A percentile compares a stretch with the other conserved stretches of the same genome.
Conservation (phyloP, 2,888 invertebrate species). For the Limnephilus lunatus region DNA sequence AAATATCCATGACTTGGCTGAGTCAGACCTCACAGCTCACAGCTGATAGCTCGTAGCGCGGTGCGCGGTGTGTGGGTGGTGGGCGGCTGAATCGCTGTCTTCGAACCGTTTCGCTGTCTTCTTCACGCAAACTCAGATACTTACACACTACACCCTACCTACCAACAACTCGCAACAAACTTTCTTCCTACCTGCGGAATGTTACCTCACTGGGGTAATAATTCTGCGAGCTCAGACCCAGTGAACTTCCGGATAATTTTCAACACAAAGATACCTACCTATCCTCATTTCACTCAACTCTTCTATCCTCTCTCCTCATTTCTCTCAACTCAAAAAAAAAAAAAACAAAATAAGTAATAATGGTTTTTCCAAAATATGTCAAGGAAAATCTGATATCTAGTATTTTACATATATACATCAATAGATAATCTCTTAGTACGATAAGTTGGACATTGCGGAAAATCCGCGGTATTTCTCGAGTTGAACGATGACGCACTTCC, state of each 20-base stretch:
- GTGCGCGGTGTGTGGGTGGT: not conserved
- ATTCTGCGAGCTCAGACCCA: not conserved
- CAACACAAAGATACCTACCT: not conserved
- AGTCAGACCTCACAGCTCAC: not conserved
- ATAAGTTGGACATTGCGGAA: not conserved
- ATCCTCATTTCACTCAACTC: not conserved
- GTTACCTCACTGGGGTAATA: not conserved
- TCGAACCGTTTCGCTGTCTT: not conserved
- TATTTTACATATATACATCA: no score
- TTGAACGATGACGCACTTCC: not conserved
- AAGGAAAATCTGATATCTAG: not conserved
- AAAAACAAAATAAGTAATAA: not conserved
- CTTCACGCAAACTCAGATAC: not conserved
- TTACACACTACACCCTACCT: not conserved
- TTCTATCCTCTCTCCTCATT: no score
- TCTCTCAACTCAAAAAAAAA: not conserved
- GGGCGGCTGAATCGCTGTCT: not conserved
- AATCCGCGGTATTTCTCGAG: not conserved
- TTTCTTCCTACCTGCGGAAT: not conserved
- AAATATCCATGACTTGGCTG: conserved; percentile 48
- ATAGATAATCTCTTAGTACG: not conserved
- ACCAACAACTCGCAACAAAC: not conserved
- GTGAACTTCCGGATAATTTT: not conserved
- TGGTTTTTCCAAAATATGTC: not conserved
- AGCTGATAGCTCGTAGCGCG: not conserved